A percentile compares a stretch with the other conserved stretches of the same genome.
Evolutionary conservation across 2,888 invertebrate species (phyloP).

Genomic region (Bembecia ichneumoniformis): DNA sequence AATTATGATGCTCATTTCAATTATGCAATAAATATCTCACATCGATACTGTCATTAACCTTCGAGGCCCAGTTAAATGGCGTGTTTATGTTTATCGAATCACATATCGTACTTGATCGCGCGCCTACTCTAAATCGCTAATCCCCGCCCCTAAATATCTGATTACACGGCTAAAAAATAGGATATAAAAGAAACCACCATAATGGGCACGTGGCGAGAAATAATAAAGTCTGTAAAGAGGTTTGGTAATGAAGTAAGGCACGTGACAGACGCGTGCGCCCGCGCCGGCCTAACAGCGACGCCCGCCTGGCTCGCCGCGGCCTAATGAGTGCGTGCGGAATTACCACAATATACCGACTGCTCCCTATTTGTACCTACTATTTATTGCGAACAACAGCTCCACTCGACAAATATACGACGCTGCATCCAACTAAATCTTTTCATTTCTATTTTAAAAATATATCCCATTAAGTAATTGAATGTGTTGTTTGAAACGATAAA

Average conservation of each 20-base stretch:
- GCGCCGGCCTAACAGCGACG: conserved; percentile 1
- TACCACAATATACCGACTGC: conserved; percentile 16
- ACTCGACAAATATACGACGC: too few relatives aligned
- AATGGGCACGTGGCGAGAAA: conserved; percentile 62
- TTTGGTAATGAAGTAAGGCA: conserved; percentile 51
- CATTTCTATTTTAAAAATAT: too few relatives aligned
- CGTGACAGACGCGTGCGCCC: conserved; percentile 36
- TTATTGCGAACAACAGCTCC: background rate
- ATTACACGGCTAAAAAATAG: conserved; percentile 38
- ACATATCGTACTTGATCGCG: conserved; percentile 40
- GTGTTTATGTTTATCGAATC: conserved; percentile 61
- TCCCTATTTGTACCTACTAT: background rate
- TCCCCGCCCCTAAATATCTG: conserved; percentile 44
- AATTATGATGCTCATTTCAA: background rate
- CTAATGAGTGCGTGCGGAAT: conserved; percentile 28
- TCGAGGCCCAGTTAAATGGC: conserved; percentile 35
- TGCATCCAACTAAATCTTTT: too few relatives aligned
- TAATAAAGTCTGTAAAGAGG: conserved; percentile 57
- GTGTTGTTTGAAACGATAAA: background rate
- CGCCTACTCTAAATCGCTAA: conserved; percentile 23
- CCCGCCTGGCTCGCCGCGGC: conserved; percentile 9
- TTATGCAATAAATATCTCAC: background rate
- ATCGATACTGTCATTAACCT: conserved; percentile 35
- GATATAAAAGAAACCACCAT: conserved; percentile 44
- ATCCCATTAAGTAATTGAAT: background rate